Conservation (phyloP, 2,888 invertebrate genomes). For the Lordiphosa fenestrarum region DNA sequence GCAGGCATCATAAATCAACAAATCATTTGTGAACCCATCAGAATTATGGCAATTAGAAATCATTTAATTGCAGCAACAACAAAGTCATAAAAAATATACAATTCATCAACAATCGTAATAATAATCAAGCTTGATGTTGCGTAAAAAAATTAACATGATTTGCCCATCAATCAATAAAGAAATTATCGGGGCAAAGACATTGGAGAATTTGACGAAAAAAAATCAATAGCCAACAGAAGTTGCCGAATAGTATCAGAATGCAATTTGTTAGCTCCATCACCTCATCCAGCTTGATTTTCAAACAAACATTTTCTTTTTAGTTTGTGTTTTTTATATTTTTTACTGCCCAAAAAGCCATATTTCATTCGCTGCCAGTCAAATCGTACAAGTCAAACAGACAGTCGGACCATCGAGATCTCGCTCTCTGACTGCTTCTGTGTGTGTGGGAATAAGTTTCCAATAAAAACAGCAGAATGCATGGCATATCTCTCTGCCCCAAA, state of each 20-base stretch:
- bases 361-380: slow-evolving; percentile 72
- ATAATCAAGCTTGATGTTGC: slow-evolving; percentile 51
- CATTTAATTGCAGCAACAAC: slow-evolving; percentile 76
- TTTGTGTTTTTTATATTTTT: slow-evolving; percentile 11
- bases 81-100: slow-evolving; percentile 64
- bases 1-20: slow-evolving; percentile 65
- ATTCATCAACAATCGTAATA: slow-evolving; percentile 45
- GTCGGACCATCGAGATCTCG: slow-evolving; percentile 41
- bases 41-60: slow-evolving; percentile 66
- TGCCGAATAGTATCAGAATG: slow-evolving; percentile 59
- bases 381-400: slow-evolving; percentile 67
- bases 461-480: slow-evolving; percentile 35
- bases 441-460: slow-evolving; percentile 63
- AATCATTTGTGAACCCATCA: slow-evolving; percentile 51
- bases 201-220: slow-evolving; percentile 30
- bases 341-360: slow-evolving; percentile 57
- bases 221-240: slow-evolving; percentile 66
- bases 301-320: slow-evolving; percentile 34
- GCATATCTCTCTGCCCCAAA: slow-evolving; percentile 9
- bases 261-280: slow-evolving; percentile 63
- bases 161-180: slow-evolving; percentile 72
- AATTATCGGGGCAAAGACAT: slow-evolving; percentile 22
- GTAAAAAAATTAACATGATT: slow-evolving; percentile 76
- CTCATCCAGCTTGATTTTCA: slow-evolving; percentile 42
- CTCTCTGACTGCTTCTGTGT: slow-evolving; percentile 5